phyloP scores from a whole-genome alignment of 2,888 invertebrate genomes.

The Axea sp. region DNA sequence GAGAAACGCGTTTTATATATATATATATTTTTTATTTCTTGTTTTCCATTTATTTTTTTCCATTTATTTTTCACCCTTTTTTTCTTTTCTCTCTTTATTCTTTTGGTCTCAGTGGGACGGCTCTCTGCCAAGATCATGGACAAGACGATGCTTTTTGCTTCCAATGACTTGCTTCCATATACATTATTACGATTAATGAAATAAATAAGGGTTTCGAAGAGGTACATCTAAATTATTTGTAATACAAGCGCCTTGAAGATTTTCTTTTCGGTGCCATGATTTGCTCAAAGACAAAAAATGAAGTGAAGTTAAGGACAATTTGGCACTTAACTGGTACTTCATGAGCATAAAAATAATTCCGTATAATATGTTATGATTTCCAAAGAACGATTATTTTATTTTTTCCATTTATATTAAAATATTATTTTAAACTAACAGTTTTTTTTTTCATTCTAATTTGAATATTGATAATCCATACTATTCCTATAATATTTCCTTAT shows the following conservation, averaged over 20 bases:
- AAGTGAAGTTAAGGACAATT: conserved; percentile 4
- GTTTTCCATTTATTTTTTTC: no score
- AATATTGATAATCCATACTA: no score
- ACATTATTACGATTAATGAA: conserved; percentile 47
- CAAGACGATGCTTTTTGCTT: conserved; percentile 2
- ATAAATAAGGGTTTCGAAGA: conserved; percentile 37
- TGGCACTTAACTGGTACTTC: conserved; percentile 23
- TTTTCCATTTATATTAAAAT: background rate
- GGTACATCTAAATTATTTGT: conserved; percentile 18
- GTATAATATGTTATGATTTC: conserved; percentile 4
- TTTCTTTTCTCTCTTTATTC: background rate
- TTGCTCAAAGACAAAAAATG: conserved; percentile 17
- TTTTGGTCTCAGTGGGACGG: conserved; percentile 15
- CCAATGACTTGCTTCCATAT: conserved; percentile 43
- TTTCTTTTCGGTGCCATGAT: conserved; percentile 11
- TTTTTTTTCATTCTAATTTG: no score
- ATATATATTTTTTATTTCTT: no score
- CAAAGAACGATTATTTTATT: conserved; percentile 12
- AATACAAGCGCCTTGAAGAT: conserved; percentile 26
- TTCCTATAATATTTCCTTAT: no score
- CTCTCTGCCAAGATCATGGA: conserved; percentile 26
- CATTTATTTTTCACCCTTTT: no score
- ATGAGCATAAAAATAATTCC: conserved; percentile 14
- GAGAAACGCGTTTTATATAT: no score
- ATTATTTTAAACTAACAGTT: no score